Conservation (phyloP, 1,140 invertebrate genomes). For the Sitobion miscanthi region DNA sequence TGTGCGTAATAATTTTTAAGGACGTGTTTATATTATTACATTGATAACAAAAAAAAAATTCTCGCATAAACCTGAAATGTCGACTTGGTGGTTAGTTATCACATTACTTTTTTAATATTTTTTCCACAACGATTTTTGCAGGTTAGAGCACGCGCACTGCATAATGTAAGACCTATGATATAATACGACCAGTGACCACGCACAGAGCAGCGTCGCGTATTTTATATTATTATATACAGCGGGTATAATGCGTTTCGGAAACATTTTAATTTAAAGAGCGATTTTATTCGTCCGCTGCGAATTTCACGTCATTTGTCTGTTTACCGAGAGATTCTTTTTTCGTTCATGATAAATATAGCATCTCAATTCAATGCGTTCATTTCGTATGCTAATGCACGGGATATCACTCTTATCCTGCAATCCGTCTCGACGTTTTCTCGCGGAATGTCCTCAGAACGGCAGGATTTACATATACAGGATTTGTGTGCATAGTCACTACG, state of each 20-base stretch:
- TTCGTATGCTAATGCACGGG: background rate
- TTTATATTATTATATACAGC: background rate
- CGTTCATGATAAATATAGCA: background rate
- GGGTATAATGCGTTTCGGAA: background rate
- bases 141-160: background rate
- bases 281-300: background rate
- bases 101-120: background rate
- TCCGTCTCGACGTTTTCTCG: background rate
- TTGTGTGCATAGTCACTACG: background rate
- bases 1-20: background rate
- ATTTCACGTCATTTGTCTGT: background rate
- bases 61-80: background rate
- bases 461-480: background rate
- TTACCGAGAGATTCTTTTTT: background rate
- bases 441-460: background rate
- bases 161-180: background rate
- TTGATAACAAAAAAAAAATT: background rate
- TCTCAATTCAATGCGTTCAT: slow-evolving; percentile 15
- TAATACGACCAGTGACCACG: background rate
- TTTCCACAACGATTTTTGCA: background rate
- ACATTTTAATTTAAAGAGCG: background rate
- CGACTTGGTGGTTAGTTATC: background rate
- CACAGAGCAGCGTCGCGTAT: background rate
- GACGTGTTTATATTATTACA: background rate
- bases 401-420: slow-evolving; percentile 10